These are phyloP conservation scores for Acestrorhynchus altus DNA, from an alignment of 2,797 vertebrate species.

Conservation along the genomic window DNA sequence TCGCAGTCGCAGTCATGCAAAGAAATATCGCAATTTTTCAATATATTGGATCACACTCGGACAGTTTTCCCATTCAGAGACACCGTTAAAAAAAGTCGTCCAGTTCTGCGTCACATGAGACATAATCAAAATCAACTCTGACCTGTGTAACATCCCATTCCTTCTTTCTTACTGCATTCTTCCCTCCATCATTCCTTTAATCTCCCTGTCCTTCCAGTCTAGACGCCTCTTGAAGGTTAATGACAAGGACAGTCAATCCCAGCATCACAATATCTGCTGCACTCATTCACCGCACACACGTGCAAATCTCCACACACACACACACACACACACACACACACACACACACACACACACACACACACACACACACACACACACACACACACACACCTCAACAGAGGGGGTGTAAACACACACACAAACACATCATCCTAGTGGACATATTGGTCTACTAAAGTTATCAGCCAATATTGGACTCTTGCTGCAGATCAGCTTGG, in stretches of 20 bases:
- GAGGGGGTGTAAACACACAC: background rate
- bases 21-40: too few species aligned
- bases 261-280: background rate
- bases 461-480: background rate
- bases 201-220: background rate
- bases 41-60: too few species aligned
- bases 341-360: background rate
- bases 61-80: too few species aligned
- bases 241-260: background rate
- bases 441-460: background rate
- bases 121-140: slow-evolving; percentile 6
- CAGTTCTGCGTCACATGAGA: background rate
- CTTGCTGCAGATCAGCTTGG: slow-evolving; percentile 1
- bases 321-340: background rate
- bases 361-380: background rate
- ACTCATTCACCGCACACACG: too few species aligned
- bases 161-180: background rate
- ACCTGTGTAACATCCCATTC: background rate
- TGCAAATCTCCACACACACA: too few species aligned
- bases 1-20: too few species aligned
- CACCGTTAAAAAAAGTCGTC: too few species aligned
- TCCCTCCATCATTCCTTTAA: background rate
- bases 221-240: slow-evolving; percentile 41
- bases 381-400: background rate
- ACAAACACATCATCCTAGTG: background rate